phyloP scores from a whole-genome alignment of 2,797 vertebrate genomes.

The Leptatherina wallacei region DNA sequence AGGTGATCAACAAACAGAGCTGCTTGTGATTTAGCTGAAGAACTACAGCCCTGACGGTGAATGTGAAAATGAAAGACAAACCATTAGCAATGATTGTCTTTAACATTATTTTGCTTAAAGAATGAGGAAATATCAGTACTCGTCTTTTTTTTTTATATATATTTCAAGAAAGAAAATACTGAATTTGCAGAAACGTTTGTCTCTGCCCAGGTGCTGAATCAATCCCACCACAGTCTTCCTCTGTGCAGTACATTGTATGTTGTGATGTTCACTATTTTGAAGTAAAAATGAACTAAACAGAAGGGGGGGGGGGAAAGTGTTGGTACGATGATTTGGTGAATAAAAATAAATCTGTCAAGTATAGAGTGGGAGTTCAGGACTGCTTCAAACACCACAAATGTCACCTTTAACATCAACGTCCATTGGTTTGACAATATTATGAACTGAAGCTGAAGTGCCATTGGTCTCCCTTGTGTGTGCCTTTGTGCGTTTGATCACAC shows the following conservation, averaged over 20 bases:
- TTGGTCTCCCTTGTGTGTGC: constrained; percentile 46
- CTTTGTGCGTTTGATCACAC: constrained; percentile 25
- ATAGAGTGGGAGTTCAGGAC: constrained; percentile 72
- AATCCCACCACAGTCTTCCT: constrained; percentile 47
- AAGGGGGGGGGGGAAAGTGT: constrained; percentile 39
- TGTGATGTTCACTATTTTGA: constrained; percentile 55
- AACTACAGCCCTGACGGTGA: constrained; percentile 46
- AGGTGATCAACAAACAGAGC: constrained; percentile 54
- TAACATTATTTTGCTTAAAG: constrained; percentile 40
- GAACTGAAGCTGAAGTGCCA: constrained; percentile 58
- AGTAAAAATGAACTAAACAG: constrained; percentile 41
- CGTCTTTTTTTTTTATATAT: constrained; percentile 32
- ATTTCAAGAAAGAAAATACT: constrained; percentile 47
- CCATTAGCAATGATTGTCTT: constrained; percentile 71
- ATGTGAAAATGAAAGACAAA: constrained; percentile 71
- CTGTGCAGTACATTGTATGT: constrained; percentile 52
- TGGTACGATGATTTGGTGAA: constrained; percentile 57
- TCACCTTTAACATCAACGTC: constrained; percentile 58
- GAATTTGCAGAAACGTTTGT: constrained; percentile 48
- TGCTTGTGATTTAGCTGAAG: constrained; percentile 42
- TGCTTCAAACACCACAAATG: constrained; percentile 65
- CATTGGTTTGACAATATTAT: constrained; percentile 61
- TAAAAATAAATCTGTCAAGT: constrained; percentile 68
- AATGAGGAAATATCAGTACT: constrained; percentile 48
- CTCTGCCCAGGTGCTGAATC: constrained; percentile 40